These are phyloP conservation scores for Chelonus insularis DNA, from an alignment of 1,140 invertebrate species.

Conservation along the genomic window DNA sequence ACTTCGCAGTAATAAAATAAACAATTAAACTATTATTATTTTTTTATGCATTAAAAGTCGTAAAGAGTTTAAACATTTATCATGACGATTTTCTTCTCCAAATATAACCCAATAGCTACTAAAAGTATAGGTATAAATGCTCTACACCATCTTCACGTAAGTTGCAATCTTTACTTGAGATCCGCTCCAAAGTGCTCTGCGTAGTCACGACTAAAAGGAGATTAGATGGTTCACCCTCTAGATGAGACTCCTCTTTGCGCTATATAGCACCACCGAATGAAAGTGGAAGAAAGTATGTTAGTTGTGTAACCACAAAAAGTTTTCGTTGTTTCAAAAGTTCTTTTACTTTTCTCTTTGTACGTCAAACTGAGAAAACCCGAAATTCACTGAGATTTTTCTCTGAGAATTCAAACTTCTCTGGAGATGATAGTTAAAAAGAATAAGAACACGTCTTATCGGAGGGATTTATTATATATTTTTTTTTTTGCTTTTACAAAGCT, in stretches of 20 bases:
- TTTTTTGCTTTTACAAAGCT: too few relatives aligned
- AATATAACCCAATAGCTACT: not conserved
- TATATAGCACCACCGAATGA: not conserved
- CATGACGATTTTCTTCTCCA: not conserved
- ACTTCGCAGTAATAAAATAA: too few relatives aligned
- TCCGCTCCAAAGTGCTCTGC: slow-evolving; percentile 6
- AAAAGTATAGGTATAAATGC: slow-evolving; percentile 1
- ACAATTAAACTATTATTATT: too few relatives aligned
- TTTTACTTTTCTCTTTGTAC: not conserved
- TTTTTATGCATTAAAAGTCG: too few relatives aligned
- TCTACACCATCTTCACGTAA: not conserved
- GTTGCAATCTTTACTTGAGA: slow-evolving; percentile 13
- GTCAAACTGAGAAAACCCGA: not conserved
- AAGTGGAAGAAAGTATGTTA: slow-evolving; percentile 9
- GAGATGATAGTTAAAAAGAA: too few relatives aligned
- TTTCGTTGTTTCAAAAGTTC: slow-evolving; percentile 1
- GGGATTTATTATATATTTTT: too few relatives aligned
- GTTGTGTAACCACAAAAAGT: slow-evolving; percentile 17
- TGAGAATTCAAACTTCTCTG: too few relatives aligned
- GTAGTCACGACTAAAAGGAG: slow-evolving; percentile 8
- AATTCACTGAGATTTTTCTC: not conserved
- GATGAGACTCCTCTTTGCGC: not conserved
- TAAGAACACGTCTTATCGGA: too few relatives aligned
- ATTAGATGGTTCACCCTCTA: slow-evolving; percentile 3
- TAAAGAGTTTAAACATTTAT: not conserved